Base-by-base conservation (phyloP, 1,140 invertebrate species). In the Drosophila parabipectinata region DNA sequence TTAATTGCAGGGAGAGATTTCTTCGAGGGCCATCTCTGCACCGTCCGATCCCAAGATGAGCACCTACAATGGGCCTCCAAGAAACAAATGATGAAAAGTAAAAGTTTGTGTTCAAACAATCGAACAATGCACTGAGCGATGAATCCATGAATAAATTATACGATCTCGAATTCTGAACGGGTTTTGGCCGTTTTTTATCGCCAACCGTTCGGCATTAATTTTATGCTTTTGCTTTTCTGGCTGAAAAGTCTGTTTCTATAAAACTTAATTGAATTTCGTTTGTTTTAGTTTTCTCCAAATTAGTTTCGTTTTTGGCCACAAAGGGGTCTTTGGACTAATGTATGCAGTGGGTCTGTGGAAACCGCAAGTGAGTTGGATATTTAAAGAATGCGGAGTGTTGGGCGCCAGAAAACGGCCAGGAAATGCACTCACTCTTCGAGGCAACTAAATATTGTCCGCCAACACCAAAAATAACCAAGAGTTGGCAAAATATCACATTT, bases 1-100 rank as follows among this genome's bases (percentile, higher is more conserved):
- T 85, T 85, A 85, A 85, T 87, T 85, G 81, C 81, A 87, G 71
- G 71, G 53, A 73, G 71, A 52, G 56, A 82, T 87, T 67, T 78
- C 68, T 78, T 63, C 44, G 34, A 34, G 48, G 32, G 47, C 14
- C 44, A 47, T 21, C 44, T 48, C 44, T 2, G 5, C 3, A 18
- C 39, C 30, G 3, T 0, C 30, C 9, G 9, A 12, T 62, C 12
- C 51, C 8, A 12, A 64, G 63, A 67, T 64, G 63, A 64, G 48
- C 56, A 62, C 53, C 55, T 61, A 82, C 64, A 77, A 77, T 56
- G 32, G 41, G 4, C 24, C 21, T 30, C 3, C 41, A 9, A 44
- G 14, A 44, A 44, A 44, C 41, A 44, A 77, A 84, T 84, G 47
- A 72, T 72, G 64, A 68, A 85, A 85, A 85, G 81, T 85, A 85